Evolutionary conservation across 2,797 vertebrate species (phyloP).

Genomic region (Danio jaintianensis): DNA sequence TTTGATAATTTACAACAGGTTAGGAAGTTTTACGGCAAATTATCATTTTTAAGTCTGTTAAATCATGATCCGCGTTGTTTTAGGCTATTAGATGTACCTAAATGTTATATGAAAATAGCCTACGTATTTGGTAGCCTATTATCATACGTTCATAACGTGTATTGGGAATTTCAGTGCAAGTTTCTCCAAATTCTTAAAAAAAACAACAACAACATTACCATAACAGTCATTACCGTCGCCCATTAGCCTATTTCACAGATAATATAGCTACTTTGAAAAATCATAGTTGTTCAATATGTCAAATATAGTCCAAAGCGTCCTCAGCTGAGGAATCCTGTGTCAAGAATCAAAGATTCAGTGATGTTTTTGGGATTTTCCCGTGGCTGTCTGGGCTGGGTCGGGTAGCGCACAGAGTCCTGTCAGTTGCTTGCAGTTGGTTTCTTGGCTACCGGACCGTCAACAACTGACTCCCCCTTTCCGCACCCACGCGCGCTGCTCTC

Average conservation of each 20-base stretch:
- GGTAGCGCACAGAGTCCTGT: slow-evolving; percentile 34
- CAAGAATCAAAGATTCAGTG: neutral
- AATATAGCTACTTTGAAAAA: neutral
- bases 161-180: too few relatives aligned
- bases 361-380: slow-evolving; percentile 24
- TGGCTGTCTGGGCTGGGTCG: slow-evolving; percentile 29
- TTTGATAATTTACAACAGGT: too few relatives aligned
- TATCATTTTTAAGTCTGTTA: too few relatives aligned
- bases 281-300: neutral
- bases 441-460: slow-evolving; percentile 69
- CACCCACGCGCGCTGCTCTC: slow-evolving; percentile 58
- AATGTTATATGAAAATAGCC: too few relatives aligned
- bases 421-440: slow-evolving; percentile 73
- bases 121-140: too few relatives aligned
- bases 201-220: too few relatives aligned
- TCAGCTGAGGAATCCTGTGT: neutral
- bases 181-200: neutral
- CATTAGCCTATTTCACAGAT: too few relatives aligned
- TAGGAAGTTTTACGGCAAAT: too few relatives aligned
- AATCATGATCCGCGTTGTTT: too few relatives aligned
- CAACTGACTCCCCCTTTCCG: slow-evolving; percentile 75
- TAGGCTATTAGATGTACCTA: too few relatives aligned
- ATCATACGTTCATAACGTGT: too few relatives aligned
- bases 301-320: neutral
- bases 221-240: neutral